Base-by-base conservation (phyloP, 1,140 invertebrate genomes). In the Leptopilina clavipes region DNA sequence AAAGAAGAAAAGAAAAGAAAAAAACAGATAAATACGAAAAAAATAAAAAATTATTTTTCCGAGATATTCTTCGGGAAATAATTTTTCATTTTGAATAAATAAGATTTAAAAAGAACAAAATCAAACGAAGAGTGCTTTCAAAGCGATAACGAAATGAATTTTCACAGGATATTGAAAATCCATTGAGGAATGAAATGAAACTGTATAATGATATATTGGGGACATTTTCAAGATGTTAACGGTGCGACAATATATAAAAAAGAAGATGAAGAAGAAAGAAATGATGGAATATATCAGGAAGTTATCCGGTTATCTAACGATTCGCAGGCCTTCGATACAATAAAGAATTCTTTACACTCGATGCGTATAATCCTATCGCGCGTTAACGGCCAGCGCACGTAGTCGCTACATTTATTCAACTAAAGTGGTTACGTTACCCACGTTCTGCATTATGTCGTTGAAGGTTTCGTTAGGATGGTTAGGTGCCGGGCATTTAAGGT, bases 301-400 rank as follows among this genome's bases (percentile, higher is more conserved):
- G 59, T 65, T 31, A 31, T 65, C 65, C 40, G 71, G 76, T 83
- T 86, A 87, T 87, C 84, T 80, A 7, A 5, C 11, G 65, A 70
- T 52, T n/a, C 70, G 48, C 82, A 82, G 80, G 48, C 73, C 9
- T 77, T 6, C 31, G 17, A 59, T 74, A 77, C 82, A 85, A 85
- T 85, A 85, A 87, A 81, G 80, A 84, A 86, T 87, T 84, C 78
- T 86, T 85, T 76, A 80, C 84, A 85, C 82, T 86, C 74, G 81
- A 83, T 56, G 79, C 78, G 81, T 84, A 83, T 82, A 86, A 86
- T 83, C 84, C 83, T 72, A 83, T 80, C 77, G 52, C 65, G 71
- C 78, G 79, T 82, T 81, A 83, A 84, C 78, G 74, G 79, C 80
- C 75, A 73, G 70, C 43, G 70, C 71, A 71, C 54, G 70, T 65